Conservation (phyloP, 2,113 vertebrate species). For the Forbesichthys agassizii region DNA sequence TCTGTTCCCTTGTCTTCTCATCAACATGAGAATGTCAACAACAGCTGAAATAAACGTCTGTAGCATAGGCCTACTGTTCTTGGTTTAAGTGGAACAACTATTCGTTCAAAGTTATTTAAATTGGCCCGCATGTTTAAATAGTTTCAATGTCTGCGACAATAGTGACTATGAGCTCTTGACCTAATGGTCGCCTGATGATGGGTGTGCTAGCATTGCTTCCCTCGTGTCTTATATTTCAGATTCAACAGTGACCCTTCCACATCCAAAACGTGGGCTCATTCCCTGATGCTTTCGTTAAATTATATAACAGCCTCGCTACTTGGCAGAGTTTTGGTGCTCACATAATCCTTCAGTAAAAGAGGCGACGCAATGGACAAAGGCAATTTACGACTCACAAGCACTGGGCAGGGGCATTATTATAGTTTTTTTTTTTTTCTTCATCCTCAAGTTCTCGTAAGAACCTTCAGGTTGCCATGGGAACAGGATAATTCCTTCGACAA, state of each 20-base stretch:
- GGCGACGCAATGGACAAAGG: conserved; percentile 9
- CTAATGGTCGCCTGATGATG: not conserved
- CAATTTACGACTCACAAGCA: conserved; percentile 44
- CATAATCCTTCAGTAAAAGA: conserved; percentile 20
- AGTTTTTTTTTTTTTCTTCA: conserved; percentile 57
- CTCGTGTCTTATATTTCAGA: not conserved
- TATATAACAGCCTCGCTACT: conserved; percentile 1
- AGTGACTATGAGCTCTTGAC: not conserved
- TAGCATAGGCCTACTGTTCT: not conserved
- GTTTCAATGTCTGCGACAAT: not conserved
- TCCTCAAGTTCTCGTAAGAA: conserved; percentile 71
- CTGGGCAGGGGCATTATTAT: not conserved
- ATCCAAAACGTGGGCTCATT: conserved; percentile 9
- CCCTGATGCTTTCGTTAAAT: conserved; percentile 10
- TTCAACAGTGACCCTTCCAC: not conserved
- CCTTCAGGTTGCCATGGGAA: conserved; percentile 70
- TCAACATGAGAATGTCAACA: conserved; percentile 36
- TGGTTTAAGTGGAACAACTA: not conserved
- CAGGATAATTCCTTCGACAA: conserved; percentile 71
- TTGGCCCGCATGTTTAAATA: conserved; percentile 1
- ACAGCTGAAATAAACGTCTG: conserved; percentile 1
- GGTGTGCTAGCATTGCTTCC: conserved; percentile 1
- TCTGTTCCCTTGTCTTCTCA: conserved; percentile 21
- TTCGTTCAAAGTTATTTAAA: not conserved
- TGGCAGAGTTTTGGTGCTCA: conserved; percentile 19